phyloP scores from a whole-genome alignment of 92 coral and sea anemone species.

The Pocillopora grandis region DNA sequence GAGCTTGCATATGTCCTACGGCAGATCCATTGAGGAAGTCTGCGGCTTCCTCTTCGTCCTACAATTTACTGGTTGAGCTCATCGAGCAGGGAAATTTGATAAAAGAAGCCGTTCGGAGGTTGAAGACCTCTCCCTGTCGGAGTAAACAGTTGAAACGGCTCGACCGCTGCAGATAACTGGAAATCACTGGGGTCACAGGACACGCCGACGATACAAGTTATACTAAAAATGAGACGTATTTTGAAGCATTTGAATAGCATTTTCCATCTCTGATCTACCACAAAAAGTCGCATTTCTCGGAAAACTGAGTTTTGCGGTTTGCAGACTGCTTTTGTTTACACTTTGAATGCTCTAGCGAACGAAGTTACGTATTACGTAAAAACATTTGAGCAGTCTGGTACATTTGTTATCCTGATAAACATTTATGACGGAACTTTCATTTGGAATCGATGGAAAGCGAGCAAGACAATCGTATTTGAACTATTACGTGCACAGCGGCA shows the following conservation, averaged over 20 bases:
- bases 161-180: constrained; percentile 65
- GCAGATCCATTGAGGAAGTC: constrained; percentile 82
- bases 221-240: neutral
- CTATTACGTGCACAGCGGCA: constrained; percentile 16
- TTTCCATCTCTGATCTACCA: neutral
- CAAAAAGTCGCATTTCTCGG: constrained; percentile 26
- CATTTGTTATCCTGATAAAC: neutral
- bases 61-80: constrained; percentile 71
- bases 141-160: constrained; percentile 85
- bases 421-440: constrained; percentile 18
- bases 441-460: neutral
- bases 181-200: neutral
- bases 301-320: constrained; percentile 30
- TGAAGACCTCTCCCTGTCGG: constrained; percentile 60
- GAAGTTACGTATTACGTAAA: neutral
- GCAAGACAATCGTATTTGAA: neutral
- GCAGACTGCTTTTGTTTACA: constrained; percentile 38
- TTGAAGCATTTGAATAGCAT: neutral
- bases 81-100: constrained; percentile 77
- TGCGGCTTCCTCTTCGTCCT: constrained; percentile 68
- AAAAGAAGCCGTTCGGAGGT: constrained; percentile 82
- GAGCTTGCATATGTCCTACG: constrained; percentile 79
- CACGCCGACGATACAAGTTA: neutral
- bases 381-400: constrained; percentile 7
- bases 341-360: constrained; percentile 12